Conservation (phyloP, 2,888 invertebrate genomes). For the Pseudolycoriella hygida region DNA sequence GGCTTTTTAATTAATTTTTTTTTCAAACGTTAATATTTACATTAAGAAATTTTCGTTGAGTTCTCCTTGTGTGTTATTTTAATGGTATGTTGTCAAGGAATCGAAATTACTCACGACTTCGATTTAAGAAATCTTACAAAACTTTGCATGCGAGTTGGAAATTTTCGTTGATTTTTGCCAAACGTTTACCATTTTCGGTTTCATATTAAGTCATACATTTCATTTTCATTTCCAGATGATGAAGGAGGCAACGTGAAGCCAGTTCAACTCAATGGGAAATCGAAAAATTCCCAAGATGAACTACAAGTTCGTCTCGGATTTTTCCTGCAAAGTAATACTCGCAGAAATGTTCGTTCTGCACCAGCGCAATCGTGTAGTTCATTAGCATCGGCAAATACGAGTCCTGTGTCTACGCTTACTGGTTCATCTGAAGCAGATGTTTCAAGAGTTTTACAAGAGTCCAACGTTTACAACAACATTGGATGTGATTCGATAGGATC, state of each 20-base stretch:
- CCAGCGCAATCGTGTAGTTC: slow-evolving; percentile 31
- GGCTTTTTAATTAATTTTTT: too few relatives aligned
- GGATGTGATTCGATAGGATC: slow-evolving; percentile 56
- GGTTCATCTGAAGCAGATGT: slow-evolving; percentile 62
- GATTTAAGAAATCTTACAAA: too few relatives aligned
- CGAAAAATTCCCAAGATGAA: slow-evolving; percentile 44
- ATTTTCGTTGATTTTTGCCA: too few relatives aligned
- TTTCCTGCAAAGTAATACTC: slow-evolving; percentile 52
- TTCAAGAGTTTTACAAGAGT: slow-evolving; percentile 25
- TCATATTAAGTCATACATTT: background rate
- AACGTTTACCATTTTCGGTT: background rate
- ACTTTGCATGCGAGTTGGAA: too few relatives aligned
- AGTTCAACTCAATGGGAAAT: slow-evolving; percentile 21
- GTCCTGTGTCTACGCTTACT: slow-evolving; percentile 77
- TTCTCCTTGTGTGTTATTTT: background rate
- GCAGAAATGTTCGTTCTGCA: slow-evolving; percentile 27
- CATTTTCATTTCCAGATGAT: slow-evolving; percentile 35
- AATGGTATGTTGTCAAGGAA: too few relatives aligned
- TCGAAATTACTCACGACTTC: too few relatives aligned
- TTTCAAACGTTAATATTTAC: too few relatives aligned
- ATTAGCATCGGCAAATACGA: slow-evolving; percentile 62
- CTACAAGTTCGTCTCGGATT: slow-evolving; percentile 68
- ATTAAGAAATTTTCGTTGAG: too few relatives aligned
- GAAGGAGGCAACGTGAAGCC: slow-evolving; percentile 42
- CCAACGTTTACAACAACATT: slow-evolving; percentile 35